A percentile compares a stretch with the other conserved stretches of the same genome.
These are phyloP conservation scores for Atractosteus spatula DNA, from an alignment of 2,113 vertebrate species.

Conservation along the genomic window DNA sequence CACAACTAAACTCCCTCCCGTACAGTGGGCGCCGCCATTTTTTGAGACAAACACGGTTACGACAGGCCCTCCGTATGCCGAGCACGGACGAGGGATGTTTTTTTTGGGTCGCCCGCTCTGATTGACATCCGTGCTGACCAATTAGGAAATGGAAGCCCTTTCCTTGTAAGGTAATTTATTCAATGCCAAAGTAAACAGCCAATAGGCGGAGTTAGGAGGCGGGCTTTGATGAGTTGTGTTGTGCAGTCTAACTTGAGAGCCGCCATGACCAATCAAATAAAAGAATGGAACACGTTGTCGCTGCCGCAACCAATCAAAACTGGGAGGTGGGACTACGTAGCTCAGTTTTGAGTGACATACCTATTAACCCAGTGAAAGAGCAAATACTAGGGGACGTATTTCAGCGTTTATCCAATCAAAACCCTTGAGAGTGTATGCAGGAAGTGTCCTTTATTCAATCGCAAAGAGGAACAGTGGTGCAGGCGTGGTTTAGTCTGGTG, in stretches of 20 bases:
- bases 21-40: slow-evolving; percentile 53
- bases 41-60: background rate
- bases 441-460: slow-evolving; percentile 23
- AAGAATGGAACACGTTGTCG: background rate
- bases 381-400: background rate
- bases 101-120: background rate
- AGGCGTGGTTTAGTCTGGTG: slow-evolving; percentile 10
- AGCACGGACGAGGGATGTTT: slow-evolving; percentile 1
- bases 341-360: background rate
- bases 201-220: slow-evolving; percentile 23
- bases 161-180: slow-evolving; percentile 51
- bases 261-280: background rate
- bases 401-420: background rate
- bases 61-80: background rate
- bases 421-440: background rate
- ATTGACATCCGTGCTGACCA: slow-evolving; percentile 34
- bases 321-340: background rate
- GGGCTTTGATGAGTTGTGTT: slow-evolving; percentile 17
- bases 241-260: slow-evolving; percentile 27
- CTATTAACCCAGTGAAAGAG: slow-evolving; percentile 7
- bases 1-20: slow-evolving; percentile 36
- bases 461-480: background rate
- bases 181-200: slow-evolving; percentile 34
- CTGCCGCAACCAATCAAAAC: slow-evolving; percentile 20
- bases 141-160: slow-evolving; percentile 15